These are phyloP conservation scores for Drosophila nigrodunni DNA, from an alignment of 1,140 invertebrate species.

Conservation along the genomic window DNA sequence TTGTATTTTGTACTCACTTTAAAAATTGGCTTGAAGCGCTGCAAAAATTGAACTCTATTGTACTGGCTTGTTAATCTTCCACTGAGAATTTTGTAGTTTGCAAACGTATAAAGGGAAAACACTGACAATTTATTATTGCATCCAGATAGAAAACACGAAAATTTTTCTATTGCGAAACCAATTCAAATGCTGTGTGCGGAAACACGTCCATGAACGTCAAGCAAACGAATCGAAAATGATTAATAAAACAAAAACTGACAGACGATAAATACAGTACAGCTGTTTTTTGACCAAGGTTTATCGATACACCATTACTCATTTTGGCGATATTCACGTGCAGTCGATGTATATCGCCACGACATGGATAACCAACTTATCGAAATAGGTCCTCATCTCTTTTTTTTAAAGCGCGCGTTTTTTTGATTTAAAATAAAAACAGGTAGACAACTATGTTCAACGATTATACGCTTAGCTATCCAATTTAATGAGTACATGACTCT, in stretches of 20 bases:
- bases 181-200: constrained; percentile 68
- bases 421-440: not conserved
- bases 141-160: constrained; percentile 73
- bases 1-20: constrained; percentile 56
- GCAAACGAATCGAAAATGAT: constrained; percentile 76
- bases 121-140: constrained; percentile 70
- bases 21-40: constrained; percentile 38
- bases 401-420: not conserved
- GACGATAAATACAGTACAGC: constrained; percentile 39
- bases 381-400: not conserved
- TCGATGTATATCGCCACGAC: not conserved
- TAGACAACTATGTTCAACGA: no score
- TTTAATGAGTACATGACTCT: not conserved
- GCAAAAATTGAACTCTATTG: constrained; percentile 46
- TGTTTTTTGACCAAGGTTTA: constrained; percentile 17
- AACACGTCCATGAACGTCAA: constrained; percentile 71
- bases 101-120: constrained; percentile 51
- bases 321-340: not conserved
- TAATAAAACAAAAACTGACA: constrained; percentile 66
- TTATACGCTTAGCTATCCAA: not conserved
- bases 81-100: constrained; percentile 74
- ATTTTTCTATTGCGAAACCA: constrained; percentile 77
- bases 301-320: constrained; percentile 18
- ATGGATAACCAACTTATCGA: not conserved
- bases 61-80: constrained; percentile 46